Base-by-base conservation (phyloP, 1,140 invertebrate genomes). In the Lepidostoma basale region DNA sequence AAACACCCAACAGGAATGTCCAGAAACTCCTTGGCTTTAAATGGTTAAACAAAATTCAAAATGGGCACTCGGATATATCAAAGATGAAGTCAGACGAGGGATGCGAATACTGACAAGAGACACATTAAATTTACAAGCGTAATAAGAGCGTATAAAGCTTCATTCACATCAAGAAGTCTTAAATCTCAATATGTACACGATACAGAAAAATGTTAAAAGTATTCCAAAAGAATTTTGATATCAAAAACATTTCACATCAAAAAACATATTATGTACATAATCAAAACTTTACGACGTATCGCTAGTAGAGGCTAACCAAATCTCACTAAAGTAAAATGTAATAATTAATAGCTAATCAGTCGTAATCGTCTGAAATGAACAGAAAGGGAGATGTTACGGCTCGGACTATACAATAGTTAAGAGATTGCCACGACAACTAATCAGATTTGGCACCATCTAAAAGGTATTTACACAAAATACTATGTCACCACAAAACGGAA, bases 341-440 rank as follows among this genome's bases (percentile, higher is more conserved):
- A n/a, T n/a, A 59, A 72, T 72, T 67, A 71, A 67, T 40, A 30
- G 26, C 67, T 72, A 72, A 58, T 72, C 70, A 72, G 70, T 72
- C 70, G 49, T 47, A 68, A 72, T 72, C 33, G 67, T 68, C 58
- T 39, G 25, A 40, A 58, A 22, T 22, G 44, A 54, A 54, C 10
- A 54, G 52, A 52, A 67, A 59, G 45, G 52, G 60, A 72, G 26
- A 68, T 59, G 64, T 56, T 47, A n/a, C n/a, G n/a, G n/a, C n/a
- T n/a, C n/a, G n/a, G n/a, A n/a, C n/a, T n/a, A n/a, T n/a, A n/a
- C n/a, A n/a, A 52, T 39, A 52, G 60, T 45, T 54, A 18, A 63
- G 14, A 67, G 60, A 71, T 26, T 45, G 64, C 66, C 64, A 52
- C 63, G 42, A 47, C 52, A 62, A 59, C 10, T 54, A 56, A 68